Conservation (phyloP, 1,140 invertebrate species). For the Ceratina australensis region DNA sequence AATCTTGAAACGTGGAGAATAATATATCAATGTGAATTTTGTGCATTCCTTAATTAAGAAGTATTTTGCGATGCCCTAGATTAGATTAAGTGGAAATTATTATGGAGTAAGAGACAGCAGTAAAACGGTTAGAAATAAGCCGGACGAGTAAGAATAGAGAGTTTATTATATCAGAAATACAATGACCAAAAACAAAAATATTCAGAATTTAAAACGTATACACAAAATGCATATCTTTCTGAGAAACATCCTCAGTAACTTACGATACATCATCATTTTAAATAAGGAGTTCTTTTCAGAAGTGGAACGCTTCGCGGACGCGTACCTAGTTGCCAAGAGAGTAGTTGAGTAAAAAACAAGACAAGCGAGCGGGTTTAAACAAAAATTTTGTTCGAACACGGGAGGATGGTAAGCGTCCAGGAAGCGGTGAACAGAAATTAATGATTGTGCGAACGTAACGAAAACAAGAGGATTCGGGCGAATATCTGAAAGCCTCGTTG, state of each 20-base stretch:
- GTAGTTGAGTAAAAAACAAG: not conserved
- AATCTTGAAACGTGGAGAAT: not conserved
- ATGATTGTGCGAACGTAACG: conserved; percentile 24
- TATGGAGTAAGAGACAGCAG: too few species aligned
- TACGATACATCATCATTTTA: conserved; percentile 21
- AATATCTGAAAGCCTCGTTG: too few species aligned
- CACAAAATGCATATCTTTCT: conserved; percentile 21
- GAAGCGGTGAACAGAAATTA: not conserved
- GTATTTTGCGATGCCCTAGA: too few species aligned
- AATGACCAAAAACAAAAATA: conserved; percentile 23
- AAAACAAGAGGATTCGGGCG: too few species aligned
- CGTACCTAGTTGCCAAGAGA: conserved; percentile 1
- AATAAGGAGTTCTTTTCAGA: not conserved
- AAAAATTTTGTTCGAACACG: too few species aligned
- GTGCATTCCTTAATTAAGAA: not conserved
- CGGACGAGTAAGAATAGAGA: conserved; percentile 46
- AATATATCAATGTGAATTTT: not conserved
- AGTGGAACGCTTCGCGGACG: not conserved
- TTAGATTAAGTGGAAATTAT: too few species aligned
- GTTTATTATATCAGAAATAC: conserved; percentile 46
- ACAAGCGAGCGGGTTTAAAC: not conserved
- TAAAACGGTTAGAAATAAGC: conserved; percentile 2
- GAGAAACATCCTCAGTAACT: conserved; percentile 29
- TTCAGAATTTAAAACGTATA: conserved; percentile 27
- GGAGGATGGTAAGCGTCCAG: not conserved